Evolutionary conservation across 2,113 vertebrate species (phyloP), one percentile per base, ranked within the genome.

Genomic region (Gnathonemus longibarbis): DNA sequence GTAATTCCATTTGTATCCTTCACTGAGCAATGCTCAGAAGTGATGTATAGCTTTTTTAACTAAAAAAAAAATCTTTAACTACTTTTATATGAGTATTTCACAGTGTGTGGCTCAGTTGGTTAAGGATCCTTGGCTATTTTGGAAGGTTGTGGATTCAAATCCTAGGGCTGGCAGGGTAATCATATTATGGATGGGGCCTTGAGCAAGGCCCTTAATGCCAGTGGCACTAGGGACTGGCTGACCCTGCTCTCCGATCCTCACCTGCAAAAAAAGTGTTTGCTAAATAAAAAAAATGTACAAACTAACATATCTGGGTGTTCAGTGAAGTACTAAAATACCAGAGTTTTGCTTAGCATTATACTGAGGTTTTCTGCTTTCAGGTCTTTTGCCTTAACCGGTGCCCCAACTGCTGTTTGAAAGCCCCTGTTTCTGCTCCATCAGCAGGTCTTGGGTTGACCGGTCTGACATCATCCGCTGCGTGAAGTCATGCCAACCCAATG

Each of bases 391-490:
- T 84, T 84, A 48, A 48, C 83, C 2, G 3, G 15, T 42, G 9
- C 19, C 2, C 45, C 83, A 21, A 31, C 56, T 88, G 35, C 35
- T 8, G 90, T 83, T 85, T 74, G 56, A 45, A 45, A 50, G 74
- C 11, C 80, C 52, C 11, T 87, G 24, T 88, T 80, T 89, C 87
- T 77, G 89, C 87, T 91, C 83, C 92, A 89, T 88, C 90, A 96
- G 94, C 91, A 95, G 94, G 91, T 56, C 94, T 46, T 96, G 94
- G 89, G 94, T 97, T 0, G 96, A 97, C 56, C 97, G 96, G 92
- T 95, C 97, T 0, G 98, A 98, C 88, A 97, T 96, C 0, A 91
- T 98, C 84, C 98, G 98, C 90, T 99, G 98, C 90, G 92, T 98
- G 58, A 99, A 99, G 92, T 97, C 96, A 77, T 99, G 98, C 92